A percentile compares a stretch with the other conserved stretches of the same genome.
phyloP scores from a whole-genome alignment of 2,113 vertebrate species.

The Nycticryphes semicollaris region DNA sequence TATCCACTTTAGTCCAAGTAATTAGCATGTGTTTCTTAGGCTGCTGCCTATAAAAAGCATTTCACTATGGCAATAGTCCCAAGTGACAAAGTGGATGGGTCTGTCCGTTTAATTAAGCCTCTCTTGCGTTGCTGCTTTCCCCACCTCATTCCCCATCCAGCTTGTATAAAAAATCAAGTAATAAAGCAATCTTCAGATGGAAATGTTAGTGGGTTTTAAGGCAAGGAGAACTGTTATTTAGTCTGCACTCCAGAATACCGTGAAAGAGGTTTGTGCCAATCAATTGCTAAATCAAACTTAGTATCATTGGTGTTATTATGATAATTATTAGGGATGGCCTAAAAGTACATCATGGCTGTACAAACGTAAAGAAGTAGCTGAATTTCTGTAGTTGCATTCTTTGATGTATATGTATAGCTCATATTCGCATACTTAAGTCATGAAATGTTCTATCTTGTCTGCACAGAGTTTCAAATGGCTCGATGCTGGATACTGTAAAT shows the following conservation, averaged over 20 bases:
- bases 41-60: constrained; percentile 22
- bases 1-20: constrained; percentile 37
- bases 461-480: not conserved
- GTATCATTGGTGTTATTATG: not conserved
- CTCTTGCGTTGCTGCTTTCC: not conserved
- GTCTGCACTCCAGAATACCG: not conserved
- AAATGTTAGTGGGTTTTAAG: not conserved
- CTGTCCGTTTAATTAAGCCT: constrained; percentile 12
- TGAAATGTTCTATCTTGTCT: not conserved
- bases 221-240: not conserved
- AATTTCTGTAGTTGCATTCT: not conserved
- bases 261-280: not conserved
- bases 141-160: not conserved
- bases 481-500: not conserved
- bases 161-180: not conserved
- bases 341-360: not conserved
- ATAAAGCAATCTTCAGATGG: not conserved
- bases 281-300: not conserved
- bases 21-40: constrained; percentile 24
- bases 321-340: not conserved
- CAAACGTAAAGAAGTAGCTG: not conserved
- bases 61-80: constrained; percentile 48
- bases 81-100: not conserved
- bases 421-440: not conserved
- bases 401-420: not conserved